A percentile compares a stretch with the other conserved stretches of the same genome.
These are phyloP conservation scores for Montipora foliosa DNA, from an alignment of 64 coral and sea anemone genomes.

Conservation along the genomic window DNA sequence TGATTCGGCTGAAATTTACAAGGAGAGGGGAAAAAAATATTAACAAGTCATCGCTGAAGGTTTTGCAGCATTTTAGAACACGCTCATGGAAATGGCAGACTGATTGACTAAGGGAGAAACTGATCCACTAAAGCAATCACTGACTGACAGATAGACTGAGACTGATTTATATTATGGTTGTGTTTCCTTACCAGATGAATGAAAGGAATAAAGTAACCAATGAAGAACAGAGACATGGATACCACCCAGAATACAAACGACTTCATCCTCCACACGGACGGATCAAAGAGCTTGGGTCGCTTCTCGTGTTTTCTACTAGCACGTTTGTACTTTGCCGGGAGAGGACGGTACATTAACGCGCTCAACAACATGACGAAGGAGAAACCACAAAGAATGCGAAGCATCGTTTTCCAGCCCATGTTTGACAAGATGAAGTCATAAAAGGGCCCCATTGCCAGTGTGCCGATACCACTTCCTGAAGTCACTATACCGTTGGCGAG, in stretches of 20 bases:
- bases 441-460: conserved; percentile 74
- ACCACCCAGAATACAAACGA: conserved; percentile 81
- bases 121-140: background rate
- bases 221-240: conserved; percentile 80
- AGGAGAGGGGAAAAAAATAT: background rate
- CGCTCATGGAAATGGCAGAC: background rate
- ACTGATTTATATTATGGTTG: background rate
- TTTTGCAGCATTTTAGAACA: no score
- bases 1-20: conserved; percentile 64
- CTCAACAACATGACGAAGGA: conserved; percentile 69
- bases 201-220: conserved; percentile 92
- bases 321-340: conserved; percentile 47
- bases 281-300: conserved; percentile 48
- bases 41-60: background rate
- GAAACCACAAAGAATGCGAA: conserved; percentile 67
- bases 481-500: conserved; percentile 79
- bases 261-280: conserved; percentile 80
- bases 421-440: conserved; percentile 70
- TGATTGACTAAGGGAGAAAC: background rate
- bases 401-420: conserved; percentile 69
- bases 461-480: conserved; percentile 73
- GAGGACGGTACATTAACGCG: conserved; percentile 72
- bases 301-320: background rate
- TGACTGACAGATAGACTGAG: background rate
- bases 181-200: conserved; percentile 77